Evolutionary conservation across 2,113 vertebrate genomes (phyloP).

Genomic region (Heliornis fulica): DNA sequence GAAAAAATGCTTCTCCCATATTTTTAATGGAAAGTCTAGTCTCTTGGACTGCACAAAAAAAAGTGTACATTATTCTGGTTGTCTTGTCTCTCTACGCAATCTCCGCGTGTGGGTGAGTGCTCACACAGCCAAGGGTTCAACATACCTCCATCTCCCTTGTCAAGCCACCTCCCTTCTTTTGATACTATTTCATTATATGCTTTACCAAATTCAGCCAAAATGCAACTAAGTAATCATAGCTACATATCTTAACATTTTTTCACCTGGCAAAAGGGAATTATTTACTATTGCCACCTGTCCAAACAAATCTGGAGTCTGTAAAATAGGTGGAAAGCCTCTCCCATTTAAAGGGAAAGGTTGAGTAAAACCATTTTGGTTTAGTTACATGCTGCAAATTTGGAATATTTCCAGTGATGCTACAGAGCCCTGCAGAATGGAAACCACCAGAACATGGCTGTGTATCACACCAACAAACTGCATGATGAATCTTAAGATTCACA

Average conservation of each 20-base stretch:
- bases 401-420: neutral
- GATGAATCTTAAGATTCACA: neutral
- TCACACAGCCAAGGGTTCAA: neutral
- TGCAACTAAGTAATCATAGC: neutral
- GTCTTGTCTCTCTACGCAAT: neutral
- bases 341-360: neutral
- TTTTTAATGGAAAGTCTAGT: neutral
- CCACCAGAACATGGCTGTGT: neutral
- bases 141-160: neutral
- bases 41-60: neutral
- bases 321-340: neutral
- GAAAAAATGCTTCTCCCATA: neutral
- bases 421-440: neutral
- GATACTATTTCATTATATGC: neutral
- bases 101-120: neutral
- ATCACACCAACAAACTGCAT: neutral
- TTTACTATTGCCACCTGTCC: neutral
- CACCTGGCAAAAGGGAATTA: neutral
- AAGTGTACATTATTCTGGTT: neutral
- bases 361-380: neutral
- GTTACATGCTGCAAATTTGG: neutral
- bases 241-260: neutral
- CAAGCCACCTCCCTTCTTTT: neutral
- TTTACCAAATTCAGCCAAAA: neutral
- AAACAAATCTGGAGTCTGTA: neutral